Base-by-base conservation (phyloP, 2,797 vertebrate genomes). In the Pachyuromys duprasi region DNA sequence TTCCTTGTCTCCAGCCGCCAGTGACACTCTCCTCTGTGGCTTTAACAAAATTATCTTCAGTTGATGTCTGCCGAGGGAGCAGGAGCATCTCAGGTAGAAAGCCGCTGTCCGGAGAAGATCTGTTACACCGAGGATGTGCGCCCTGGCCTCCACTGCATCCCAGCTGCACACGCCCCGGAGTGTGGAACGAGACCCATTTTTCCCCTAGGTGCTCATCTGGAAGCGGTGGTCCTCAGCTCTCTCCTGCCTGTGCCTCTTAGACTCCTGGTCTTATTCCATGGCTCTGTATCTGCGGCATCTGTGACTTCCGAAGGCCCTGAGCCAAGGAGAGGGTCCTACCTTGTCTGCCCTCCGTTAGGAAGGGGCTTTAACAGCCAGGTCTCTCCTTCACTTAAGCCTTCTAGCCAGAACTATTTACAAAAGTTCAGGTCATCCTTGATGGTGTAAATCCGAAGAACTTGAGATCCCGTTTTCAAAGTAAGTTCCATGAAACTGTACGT, bases 371-470 rank as follows among this genome's bases (percentile, higher is more conserved):
- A 20, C 20, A 95, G 8, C 31, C 28, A 69, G 89, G 82, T 67
- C 17, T 79, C 72, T 49, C 39, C 36, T 92, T 67, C 65, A 67
- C 63, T 24, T 76, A 26, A 72, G 76, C 53, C 84, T 81, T 65
- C 80, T 74, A 81, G 63, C 63, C n/a, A 70, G 62, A 88, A 90
- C 17, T 53, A 93, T 39, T 70, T 90, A 94, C 4, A 82, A 39
- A 36, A 6, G 53, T 42, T 60, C 26, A 18, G 36, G 53, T 39
- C 36, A 60, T 5, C 69, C 36, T 33, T 33, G 36, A n/a, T 33
- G 15, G 26, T 33, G 26, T 72, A 57, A 88, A 74, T 36, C 3
- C 31, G 55, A 9, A 60, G n/a, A 31, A 74, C 36, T 8, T 60
- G 53, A 42, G 26, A 33, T 31, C 69, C 53, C 42, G 17, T 74